Base-by-base conservation (phyloP, 2,888 invertebrate genomes). In the Tenthredo mesomela region DNA sequence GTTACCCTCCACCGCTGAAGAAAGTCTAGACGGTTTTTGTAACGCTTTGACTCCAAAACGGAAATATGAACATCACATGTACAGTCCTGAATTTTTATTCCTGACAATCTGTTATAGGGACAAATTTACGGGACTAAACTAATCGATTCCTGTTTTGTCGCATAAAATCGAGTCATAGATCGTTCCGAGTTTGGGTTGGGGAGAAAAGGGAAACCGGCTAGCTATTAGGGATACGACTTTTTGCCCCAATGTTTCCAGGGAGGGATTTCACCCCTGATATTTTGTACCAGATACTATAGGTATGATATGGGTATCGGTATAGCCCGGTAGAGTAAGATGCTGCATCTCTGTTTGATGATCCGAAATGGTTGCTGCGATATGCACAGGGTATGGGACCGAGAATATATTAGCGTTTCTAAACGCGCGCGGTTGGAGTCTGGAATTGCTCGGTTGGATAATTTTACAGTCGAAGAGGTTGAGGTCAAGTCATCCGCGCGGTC, bases 391-490 rank as follows among this genome's bases (percentile, higher is more conserved):
- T 15, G 82, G 47, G 82, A 85, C 84, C 58, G 82, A 73, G 84
- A 84, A 84, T 78, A 78, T 84, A 87, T 89, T 87, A 86, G 87
- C 86, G 86, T 82, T 84, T 67, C 80, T 75, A 86, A 83, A 2
- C 86, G 86, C 87, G 87, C 84, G 86, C 82, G 58, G 58, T 40
- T 61, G 58, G 40, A 40, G 4, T 29, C 67, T 67, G 82, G 85
- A 88, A 89, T 87, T 86, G 85, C 86, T 87, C 86, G 86, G 86
- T 87, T 86, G 89, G 88, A 87, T 90, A 90, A 90, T 90, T 91
- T 89, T 88, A 89, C 88, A 89, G 89, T 90, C 90, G 88, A 90
- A 89, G 89, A 89, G 88, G 87, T 89, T 88, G 89, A 88, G 89
- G 89, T 88, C 88, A 89, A 88, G 88, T 88, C 87, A 87, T 58